phyloP scores from a whole-genome alignment of 2,797 vertebrate species.

The Acanthiza pusilla region DNA sequence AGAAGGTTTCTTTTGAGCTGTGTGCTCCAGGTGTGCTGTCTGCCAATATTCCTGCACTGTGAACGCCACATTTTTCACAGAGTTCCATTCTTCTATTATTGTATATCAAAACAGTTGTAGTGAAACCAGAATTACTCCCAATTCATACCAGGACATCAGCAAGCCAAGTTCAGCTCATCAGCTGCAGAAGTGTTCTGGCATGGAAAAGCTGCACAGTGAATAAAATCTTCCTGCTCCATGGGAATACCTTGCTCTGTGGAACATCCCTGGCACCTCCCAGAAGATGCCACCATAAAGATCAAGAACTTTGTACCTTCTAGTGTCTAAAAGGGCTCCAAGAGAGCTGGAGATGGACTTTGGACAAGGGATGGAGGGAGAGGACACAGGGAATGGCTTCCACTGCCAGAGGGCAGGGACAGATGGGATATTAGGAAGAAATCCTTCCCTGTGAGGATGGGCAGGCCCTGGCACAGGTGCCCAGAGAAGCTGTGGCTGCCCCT shows the following conservation, averaged over 20 bases:
- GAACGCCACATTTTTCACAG: background rate
- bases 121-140: background rate
- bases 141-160: background rate
- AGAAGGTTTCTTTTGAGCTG: background rate
- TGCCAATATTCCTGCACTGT: background rate
- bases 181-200: background rate
- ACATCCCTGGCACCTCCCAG: background rate
- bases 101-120: background rate
- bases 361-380: background rate
- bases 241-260: background rate
- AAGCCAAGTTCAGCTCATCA: background rate
- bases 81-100: background rate
- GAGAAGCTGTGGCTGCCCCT: background rate
- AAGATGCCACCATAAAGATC: background rate
- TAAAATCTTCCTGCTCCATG: background rate
- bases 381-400: background rate
- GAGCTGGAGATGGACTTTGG: background rate
- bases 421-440: background rate
- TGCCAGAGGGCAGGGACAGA: accelerated
- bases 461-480: background rate
- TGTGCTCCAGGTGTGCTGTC: no score
- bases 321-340: accelerated
- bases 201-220: background rate
- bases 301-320: background rate
- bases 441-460: accelerated